Evolutionary conservation across 2,888 invertebrate genomes (phyloP).

Genomic region (Odontomyia ornata): DNA sequence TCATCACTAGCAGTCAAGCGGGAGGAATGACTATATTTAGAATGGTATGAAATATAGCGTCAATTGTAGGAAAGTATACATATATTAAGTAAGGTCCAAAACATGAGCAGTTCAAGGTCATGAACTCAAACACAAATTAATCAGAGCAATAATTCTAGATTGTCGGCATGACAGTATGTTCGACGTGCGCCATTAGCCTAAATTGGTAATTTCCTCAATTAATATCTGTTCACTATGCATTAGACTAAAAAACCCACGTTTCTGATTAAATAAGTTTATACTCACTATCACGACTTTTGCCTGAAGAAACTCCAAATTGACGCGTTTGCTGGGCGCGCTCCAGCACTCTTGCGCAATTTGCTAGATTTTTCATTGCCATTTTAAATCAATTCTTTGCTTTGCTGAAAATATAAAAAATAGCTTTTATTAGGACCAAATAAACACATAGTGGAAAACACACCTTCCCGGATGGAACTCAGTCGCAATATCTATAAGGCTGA

Average conservation of each 20-base stretch:
- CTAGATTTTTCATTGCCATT: slow-evolving; percentile 39
- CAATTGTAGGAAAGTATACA: background rate
- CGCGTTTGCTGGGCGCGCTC: slow-evolving; percentile 29
- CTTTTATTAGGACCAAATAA: background rate
- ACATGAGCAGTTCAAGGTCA: background rate
- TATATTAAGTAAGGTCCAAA: background rate
- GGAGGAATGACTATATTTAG: background rate
- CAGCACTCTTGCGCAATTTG: slow-evolving; percentile 30
- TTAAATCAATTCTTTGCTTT: background rate
- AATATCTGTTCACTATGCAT: background rate
- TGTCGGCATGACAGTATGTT: background rate
- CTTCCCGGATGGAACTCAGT: background rate
- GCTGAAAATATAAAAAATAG: background rate
- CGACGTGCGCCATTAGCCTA: background rate
- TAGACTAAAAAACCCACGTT: background rate
- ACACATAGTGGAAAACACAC: background rate
- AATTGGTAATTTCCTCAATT: slow-evolving; percentile 32
- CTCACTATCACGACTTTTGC: slow-evolving; percentile 27
- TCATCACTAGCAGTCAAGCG: no score
- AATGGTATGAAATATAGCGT: background rate
- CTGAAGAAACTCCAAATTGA: slow-evolving; percentile 31
- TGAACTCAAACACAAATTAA: background rate
- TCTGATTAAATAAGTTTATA: background rate
- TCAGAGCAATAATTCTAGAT: background rate
- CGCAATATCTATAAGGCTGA: no score